phyloP scores from a whole-genome alignment of 2,797 vertebrate genomes.

The Melanotaenia boesemani region DNA sequence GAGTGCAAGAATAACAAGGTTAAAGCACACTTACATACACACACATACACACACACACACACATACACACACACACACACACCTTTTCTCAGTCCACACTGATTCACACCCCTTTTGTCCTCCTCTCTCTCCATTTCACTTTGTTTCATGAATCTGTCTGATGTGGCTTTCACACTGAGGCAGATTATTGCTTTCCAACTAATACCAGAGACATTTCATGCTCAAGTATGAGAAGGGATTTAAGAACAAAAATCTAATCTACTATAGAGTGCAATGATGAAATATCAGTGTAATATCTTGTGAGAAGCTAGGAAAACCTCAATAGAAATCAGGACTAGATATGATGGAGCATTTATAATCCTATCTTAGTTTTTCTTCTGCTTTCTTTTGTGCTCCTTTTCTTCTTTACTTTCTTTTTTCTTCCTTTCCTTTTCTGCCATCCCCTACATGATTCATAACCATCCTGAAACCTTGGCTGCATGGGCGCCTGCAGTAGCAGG shows the following conservation, averaged over 20 bases:
- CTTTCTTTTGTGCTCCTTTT: neutral
- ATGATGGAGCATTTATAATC: conserved; percentile 64
- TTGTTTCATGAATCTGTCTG: conserved; percentile 52
- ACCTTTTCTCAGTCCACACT: conserved; percentile 1
- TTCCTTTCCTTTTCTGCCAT: conserved; percentile 17
- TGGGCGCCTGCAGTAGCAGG: conserved; percentile 49
- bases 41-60: conserved; percentile 10
- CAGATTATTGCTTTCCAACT: conserved; percentile 73
- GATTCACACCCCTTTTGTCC: neutral
- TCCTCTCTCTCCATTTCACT: conserved; percentile 16
- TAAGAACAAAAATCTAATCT: conserved; percentile 75
- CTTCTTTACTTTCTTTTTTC: neutral
- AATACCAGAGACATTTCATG: conserved; percentile 68
- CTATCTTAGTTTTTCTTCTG: conserved; percentile 36
- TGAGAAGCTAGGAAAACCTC: conserved; percentile 56
- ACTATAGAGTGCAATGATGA: conserved; percentile 66
- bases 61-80: conserved; percentile 8
- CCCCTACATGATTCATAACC: conserved; percentile 27
- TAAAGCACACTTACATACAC: conserved; percentile 18
- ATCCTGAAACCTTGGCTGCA: conserved; percentile 45
- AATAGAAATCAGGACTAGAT: conserved; percentile 43
- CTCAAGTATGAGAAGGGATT: conserved; percentile 72
- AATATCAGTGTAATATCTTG: conserved; percentile 76
- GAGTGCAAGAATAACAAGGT: conserved; percentile 16
- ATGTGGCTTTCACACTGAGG: conserved; percentile 49